Evolutionary conservation across 2,888 invertebrate species (phyloP), one percentile per base, ranked within the genome.

Genomic region (Campoplex nolae): DNA sequence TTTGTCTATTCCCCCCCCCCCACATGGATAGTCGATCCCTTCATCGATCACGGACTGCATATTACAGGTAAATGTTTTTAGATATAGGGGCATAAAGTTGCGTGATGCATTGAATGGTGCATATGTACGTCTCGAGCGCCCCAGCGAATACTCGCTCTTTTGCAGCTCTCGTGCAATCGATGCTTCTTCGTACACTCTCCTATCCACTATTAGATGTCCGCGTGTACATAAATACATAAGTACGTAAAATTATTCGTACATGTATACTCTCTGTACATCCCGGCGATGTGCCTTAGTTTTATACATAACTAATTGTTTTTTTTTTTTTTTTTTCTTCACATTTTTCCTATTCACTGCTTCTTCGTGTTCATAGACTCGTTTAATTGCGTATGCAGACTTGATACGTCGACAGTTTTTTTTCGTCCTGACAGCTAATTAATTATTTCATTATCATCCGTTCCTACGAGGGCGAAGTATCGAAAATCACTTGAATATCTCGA

Each of bases 171-270:
- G 79, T 83, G 85, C 70, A 74, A 78, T 78, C 74, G 82, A 68
- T 76, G 38, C 73, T 74, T 82, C 77, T 74, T 82, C 73, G 67
- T 48, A 38, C 38, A 42, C 28, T 67, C 18, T 67, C 18, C 51
- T 54, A 68, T 70, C 54, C 65, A 70, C 83, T 51, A 79, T 86
- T 83, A 75, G 71, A 76, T 67, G 62, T 76, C 86, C 76, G 77
- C 85, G 71, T 78, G 84, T 80, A 75, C 82, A 56, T 82, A 82
- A 82, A 75, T 82, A 82, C 82, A 81, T 81, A 81, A 81, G 38
- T 81, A 74, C 81, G 51, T 74, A 16, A 82, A 82, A 75, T 74
- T 84, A 75, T 80, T 74, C 74, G 58, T 68, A 56, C 48, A 68
- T 23, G 48, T 81, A 74, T 32, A 23, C 16, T 51, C 45, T 35